Evolutionary conservation across 2,888 invertebrate genomes (phyloP).

Genomic region (Meteorus cinctellus): DNA sequence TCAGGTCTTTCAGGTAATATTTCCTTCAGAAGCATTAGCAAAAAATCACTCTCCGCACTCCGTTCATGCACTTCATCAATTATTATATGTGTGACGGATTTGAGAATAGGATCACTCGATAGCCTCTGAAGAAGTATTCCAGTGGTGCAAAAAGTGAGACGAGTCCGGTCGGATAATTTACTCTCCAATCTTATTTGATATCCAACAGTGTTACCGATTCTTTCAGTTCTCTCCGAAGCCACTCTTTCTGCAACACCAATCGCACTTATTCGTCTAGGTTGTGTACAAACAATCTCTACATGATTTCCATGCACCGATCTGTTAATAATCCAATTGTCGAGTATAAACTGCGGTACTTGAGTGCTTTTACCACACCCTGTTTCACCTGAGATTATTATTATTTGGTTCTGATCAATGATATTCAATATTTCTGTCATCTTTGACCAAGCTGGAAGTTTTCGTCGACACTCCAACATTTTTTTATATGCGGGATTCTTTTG

Average conservation of each 20-base stretch:
- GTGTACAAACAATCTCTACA: constrained; percentile 92
- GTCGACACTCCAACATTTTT: constrained; percentile 79
- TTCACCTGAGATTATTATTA: constrained; percentile 86
- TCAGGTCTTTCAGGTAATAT: constrained; percentile 82
- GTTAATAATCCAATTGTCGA: constrained; percentile 88
- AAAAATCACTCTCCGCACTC: constrained; percentile 92
- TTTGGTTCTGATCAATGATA: constrained; percentile 79
- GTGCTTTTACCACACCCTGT: constrained; percentile 91
- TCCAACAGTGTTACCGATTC: constrained; percentile 81
- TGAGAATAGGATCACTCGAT: constrained; percentile 84
- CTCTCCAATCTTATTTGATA: constrained; percentile 87
- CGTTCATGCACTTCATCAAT: constrained; percentile 96
- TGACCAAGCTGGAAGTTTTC: constrained; percentile 83
- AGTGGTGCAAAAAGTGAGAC: constrained; percentile 94
- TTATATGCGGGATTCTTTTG: constrained; percentile 78
- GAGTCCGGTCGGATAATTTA: constrained; percentile 84
- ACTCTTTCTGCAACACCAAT: constrained; percentile 95
- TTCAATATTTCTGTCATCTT: constrained; percentile 82
- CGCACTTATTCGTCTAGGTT: constrained; percentile 93
- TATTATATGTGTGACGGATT: constrained; percentile 87
- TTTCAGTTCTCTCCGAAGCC: constrained; percentile 88
- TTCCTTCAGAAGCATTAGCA: constrained; percentile 87
- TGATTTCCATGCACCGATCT: constrained; percentile 76
- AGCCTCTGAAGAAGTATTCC: constrained; percentile 91
- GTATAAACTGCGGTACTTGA: constrained; percentile 94